phyloP scores from a whole-genome alignment of 35 echinoderm and acorn worm species.

The Anneissia japonica region DNA sequence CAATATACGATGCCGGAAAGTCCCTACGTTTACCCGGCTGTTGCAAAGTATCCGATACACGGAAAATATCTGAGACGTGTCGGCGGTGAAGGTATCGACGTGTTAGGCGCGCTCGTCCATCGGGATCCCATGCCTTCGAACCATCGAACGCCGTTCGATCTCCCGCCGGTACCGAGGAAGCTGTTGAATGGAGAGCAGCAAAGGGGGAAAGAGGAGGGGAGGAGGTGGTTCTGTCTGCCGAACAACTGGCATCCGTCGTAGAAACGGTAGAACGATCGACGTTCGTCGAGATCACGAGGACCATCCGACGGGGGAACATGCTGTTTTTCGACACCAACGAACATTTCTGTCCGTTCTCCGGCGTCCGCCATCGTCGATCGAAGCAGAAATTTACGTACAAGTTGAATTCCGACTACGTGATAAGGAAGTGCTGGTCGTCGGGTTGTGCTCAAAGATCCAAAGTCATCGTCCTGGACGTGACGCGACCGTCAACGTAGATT shows the following conservation, averaged over 20 bases:
- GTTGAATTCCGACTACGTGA: background rate
- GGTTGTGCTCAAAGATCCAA: background rate
- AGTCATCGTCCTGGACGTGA: background rate
- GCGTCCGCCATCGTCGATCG: background rate
- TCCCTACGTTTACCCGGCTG: background rate
- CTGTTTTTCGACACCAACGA: background rate
- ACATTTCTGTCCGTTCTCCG: background rate
- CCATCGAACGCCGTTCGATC: no score
- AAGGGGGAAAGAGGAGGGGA: no score
- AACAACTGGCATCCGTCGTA: background rate
- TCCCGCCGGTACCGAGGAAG: no score
- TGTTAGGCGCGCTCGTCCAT: background rate
- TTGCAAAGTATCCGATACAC: background rate
- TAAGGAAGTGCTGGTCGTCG: background rate
- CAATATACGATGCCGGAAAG: background rate
- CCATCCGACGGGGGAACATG: background rate
- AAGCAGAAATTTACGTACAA: background rate
- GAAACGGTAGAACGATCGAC: background rate
- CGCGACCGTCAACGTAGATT: background rate
- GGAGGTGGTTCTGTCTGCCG: background rate
- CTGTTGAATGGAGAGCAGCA: no score
- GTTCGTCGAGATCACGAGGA: background rate
- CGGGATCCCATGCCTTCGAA: no score
- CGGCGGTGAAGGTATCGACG: background rate
- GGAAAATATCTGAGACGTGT: background rate